Evolutionary conservation across 2,113 vertebrate species (phyloP).

Genomic region (Anser cygnoides): DNA sequence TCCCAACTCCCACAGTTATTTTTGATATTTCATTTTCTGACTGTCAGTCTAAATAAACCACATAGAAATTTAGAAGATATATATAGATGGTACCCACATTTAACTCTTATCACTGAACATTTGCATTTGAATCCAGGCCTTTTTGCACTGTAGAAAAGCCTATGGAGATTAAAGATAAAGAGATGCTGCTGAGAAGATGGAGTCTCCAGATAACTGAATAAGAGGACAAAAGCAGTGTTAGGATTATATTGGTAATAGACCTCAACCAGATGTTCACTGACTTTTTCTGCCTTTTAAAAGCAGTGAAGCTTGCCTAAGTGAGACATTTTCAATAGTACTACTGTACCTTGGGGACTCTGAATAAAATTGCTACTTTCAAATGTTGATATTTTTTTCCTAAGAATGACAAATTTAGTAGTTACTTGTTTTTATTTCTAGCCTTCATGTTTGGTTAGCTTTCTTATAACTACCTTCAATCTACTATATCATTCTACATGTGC

Average conservation of each 20-base stretch:
- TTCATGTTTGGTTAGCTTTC: conserved; percentile 32
- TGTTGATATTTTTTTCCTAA: background rate
- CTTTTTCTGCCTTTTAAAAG: conserved; percentile 66
- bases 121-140: background rate
- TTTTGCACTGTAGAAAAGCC: background rate
- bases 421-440: background rate
- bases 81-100: background rate
- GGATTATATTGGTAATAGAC: conserved; percentile 64
- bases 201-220: background rate
- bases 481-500: background rate
- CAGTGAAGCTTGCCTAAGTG: conserved; percentile 60
- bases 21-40: background rate
- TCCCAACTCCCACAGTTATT: background rate
- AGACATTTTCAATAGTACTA: conserved; percentile 59
- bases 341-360: conserved; percentile 34
- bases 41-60: background rate
- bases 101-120: background rate
- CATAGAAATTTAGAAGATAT: background rate
- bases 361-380: conserved; percentile 44
- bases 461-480: background rate
- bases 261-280: conserved; percentile 60
- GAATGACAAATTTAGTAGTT: conserved; percentile 8
- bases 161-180: conserved; percentile 1
- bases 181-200: background rate
- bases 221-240: conserved; percentile 21